Evolutionary conservation across 2,113 vertebrate genomes (phyloP).

Genomic region (cattle (Bos taurus)): DNA sequence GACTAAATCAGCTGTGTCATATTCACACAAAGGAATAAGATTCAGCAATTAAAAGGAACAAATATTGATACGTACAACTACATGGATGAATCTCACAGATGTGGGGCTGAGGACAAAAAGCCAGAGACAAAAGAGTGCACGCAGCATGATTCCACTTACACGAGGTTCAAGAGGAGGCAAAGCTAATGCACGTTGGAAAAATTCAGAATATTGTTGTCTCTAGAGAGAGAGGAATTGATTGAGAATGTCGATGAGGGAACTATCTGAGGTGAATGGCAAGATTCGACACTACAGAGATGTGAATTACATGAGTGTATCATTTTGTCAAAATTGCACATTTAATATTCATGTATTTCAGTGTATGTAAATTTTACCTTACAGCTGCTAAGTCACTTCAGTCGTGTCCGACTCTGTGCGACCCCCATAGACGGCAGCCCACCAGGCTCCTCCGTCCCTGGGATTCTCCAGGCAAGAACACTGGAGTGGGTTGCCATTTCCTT

Average conservation of each 20-base stretch:
- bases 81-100: background rate
- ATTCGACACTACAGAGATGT: background rate
- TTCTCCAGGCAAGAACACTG: no score
- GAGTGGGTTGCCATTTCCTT: no score
- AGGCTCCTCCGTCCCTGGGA: no score
- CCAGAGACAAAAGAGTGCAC: background rate
- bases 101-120: background rate
- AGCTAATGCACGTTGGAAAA: background rate
- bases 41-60: background rate
- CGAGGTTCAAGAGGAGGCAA: background rate
- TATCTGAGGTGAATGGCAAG: background rate
- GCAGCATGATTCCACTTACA: fast-evolving
- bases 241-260: background rate
- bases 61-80: fast-evolving
- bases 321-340: background rate
- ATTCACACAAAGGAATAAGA: background rate
- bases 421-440: no score
- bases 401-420: no score
- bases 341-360: background rate
- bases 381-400: no score
- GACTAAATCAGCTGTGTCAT: background rate
- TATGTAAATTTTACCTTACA: background rate
- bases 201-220: no score
- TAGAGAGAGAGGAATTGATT: background rate
- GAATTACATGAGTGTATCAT: background rate